Conservation (phyloP, 2,797 vertebrate genomes). For the Aselliscus stoliczkanus region DNA sequence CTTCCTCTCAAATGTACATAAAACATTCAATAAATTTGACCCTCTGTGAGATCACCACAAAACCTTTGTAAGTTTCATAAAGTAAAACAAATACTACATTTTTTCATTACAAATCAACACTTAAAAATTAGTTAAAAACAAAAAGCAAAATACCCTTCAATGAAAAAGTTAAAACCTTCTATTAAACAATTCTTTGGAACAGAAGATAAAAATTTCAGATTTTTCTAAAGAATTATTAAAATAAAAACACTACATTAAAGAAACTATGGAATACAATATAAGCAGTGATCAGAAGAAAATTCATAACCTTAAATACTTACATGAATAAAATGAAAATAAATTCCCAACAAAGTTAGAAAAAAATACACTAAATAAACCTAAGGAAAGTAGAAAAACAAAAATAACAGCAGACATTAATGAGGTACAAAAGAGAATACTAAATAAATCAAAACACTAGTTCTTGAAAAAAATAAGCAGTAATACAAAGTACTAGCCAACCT, state of each 20-base stretch:
- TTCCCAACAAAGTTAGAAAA: neutral
- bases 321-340: neutral
- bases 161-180: neutral
- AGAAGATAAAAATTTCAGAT: neutral
- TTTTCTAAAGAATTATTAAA: neutral
- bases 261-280: neutral
- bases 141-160: neutral
- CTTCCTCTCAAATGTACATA: neutral
- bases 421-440: neutral
- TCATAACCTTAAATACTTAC: neutral
- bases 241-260: neutral
- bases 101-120: neutral
- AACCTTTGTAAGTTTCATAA: neutral
- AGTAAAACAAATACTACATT: neutral
- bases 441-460: neutral
- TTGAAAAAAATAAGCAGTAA: neutral
- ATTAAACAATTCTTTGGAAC: neutral
- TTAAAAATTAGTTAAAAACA: neutral
- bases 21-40: neutral
- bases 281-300: neutral
- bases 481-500: neutral
- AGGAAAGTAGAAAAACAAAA: neutral
- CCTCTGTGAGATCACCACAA: neutral
- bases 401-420: neutral
- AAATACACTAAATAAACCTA: neutral